Evolutionary conservation across 2,113 vertebrate species (phyloP), one percentile per base, ranked within the genome.

Genomic region (Brienomyrus longianalis): DNA sequence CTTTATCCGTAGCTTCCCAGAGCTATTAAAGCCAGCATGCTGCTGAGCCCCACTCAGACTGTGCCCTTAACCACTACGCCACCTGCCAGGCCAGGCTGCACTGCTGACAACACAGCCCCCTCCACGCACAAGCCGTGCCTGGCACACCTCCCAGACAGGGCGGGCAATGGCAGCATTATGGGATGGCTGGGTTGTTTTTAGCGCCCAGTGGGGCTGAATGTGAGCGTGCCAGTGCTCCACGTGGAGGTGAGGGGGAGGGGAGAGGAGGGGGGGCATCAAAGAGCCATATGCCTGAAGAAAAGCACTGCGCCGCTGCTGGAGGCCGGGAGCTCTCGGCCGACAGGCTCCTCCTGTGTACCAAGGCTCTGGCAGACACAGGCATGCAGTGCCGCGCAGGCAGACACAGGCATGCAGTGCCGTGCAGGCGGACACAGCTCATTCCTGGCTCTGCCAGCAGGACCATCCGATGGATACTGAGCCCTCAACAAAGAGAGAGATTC

Each of bases 121-220:
- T 21, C 13, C 17, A 19, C 0, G 17, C 74, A 19, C 31, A 80
- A 80, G 35, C 74, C 0, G 74, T 80, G 74, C 13, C 35, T 80
- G 74, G 74, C 74, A 43, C 15, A 0, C 74, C 74, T 80, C 74
- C 74, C 74, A 80, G 74, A 80, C 74, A 80, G 74, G 74, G 31
- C 31, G 74, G 66, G 66, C n/a, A 35, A 74, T 35, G n/a, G 66
- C 27, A 7, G 66, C 66, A 74, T 27, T 80, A 80, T 80, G 35
- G 74, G 74, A 43, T 80, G 74, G 15, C 74, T 80, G 74, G 74
- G 74, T 80, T 80, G 74, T 80, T 80, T 43, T 80, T 80, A 80
- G 35, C 13, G 5, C 74, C 74, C 74, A 17, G 15, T 0, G 74
- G 74, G 74, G 35, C 17, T 80, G 74, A 80, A 80, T 43, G 74